These are phyloP conservation scores for Cardiocondyla obscurior DNA, from an alignment of 1,140 invertebrate species.

Conservation along the genomic window DNA sequence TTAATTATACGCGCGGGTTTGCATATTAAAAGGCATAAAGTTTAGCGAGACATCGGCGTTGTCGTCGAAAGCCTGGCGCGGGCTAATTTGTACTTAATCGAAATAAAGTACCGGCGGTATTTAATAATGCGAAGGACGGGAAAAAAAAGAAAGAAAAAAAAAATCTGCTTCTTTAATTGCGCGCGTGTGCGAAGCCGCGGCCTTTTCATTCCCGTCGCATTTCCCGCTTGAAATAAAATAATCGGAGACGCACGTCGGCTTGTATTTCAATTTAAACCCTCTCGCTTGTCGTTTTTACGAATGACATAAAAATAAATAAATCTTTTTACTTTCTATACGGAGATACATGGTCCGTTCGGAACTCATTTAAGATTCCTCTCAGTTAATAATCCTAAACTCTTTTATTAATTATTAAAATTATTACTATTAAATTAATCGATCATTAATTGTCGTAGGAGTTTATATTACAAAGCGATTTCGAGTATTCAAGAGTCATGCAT, in stretches of 20 bases:
- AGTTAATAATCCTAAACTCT: too few relatives aligned
- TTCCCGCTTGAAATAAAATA: constrained; percentile 26
- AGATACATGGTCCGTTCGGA: not conserved
- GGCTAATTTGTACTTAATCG: constrained; percentile 35
- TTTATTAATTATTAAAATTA: too few relatives aligned
- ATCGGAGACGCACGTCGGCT: not conserved
- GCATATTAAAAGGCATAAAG: constrained; percentile 39
- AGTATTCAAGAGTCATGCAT: constrained; percentile 7
- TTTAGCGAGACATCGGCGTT: not conserved
- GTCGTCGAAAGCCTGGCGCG: not conserved
- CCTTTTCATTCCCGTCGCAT: not conserved
- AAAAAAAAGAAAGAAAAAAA: constrained; percentile 52
- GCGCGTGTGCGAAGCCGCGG: not conserved
- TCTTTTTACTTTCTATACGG: not conserved
- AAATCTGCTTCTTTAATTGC: constrained; percentile 45
- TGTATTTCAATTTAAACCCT: not conserved
- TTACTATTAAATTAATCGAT: too few relatives aligned
- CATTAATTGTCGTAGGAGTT: too few relatives aligned
- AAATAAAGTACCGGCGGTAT: constrained; percentile 49
- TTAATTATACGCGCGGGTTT: not conserved
- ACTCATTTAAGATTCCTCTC: too few relatives aligned
- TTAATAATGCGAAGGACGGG: constrained; percentile 37
- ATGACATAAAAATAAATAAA: not conserved
- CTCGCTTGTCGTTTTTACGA: constrained; percentile 16
- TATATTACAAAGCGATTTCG: constrained; percentile 4